phyloP scores from a whole-genome alignment of 2,113 vertebrate species.

The Apteryx mantelli region DNA sequence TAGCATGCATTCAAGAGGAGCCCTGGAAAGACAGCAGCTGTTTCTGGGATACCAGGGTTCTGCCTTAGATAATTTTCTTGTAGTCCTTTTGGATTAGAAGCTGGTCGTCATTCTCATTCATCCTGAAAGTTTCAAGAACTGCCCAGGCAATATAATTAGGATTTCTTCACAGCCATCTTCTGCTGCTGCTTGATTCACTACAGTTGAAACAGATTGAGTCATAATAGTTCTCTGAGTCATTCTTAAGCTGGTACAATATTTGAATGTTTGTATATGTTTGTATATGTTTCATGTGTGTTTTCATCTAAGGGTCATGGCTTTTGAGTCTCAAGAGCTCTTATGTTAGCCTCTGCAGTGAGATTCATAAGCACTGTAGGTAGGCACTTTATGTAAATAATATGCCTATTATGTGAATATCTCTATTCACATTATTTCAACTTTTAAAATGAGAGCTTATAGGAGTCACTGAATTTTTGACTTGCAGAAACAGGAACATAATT shows the following conservation, averaged over 20 bases:
- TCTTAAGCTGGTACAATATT: not conserved
- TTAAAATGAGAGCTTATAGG: not conserved
- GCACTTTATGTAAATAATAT: not conserved
- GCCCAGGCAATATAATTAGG: not conserved
- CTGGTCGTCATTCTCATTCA: not conserved
- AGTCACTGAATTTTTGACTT: not conserved
- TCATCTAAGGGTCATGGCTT: not conserved
- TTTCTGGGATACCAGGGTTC: not conserved
- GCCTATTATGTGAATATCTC: not conserved
- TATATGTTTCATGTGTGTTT: not conserved
- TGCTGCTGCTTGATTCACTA: not conserved
- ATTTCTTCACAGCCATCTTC: not conserved
- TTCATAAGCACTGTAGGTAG: not conserved
- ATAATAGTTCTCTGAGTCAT: not conserved
- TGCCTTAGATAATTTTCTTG: not conserved
- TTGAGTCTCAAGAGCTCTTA: not conserved
- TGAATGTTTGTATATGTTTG: not conserved
- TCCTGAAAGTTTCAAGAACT: not conserved
- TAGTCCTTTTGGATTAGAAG: not conserved
- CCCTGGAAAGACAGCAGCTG: slow-evolving; percentile 18
- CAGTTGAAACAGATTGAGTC: not conserved
- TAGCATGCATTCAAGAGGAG: not conserved
- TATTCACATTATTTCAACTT: not conserved
- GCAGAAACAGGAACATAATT: not conserved
- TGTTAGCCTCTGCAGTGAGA: not conserved